Percentiles rank a stretch among this genome's conserved stretches.
Evolutionary conservation across 2,797 vertebrate genomes (phyloP).

Genomic region (Enteromius treurensis): DNA sequence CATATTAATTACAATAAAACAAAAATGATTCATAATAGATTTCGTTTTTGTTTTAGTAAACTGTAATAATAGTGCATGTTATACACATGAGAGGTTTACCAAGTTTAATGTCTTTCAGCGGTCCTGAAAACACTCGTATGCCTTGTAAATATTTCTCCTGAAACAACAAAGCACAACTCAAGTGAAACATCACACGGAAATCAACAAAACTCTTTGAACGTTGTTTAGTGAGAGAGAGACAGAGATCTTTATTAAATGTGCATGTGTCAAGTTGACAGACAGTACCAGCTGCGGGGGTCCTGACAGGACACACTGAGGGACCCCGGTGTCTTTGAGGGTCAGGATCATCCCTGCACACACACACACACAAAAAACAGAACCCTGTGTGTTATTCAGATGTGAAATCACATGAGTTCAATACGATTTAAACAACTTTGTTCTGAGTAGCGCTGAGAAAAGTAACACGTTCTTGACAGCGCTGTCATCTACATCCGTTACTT

Average conservation of each 20-base stretch:
- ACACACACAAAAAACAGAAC: neutral
- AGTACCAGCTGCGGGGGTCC: conserved; percentile 92
- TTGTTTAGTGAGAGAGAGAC: neutral
- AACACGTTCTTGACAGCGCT: neutral
- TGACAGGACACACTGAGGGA: conserved; percentile 87
- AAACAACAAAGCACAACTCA: neutral
- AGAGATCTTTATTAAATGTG: neutral
- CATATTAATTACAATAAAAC: neutral
- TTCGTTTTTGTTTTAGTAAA: neutral
- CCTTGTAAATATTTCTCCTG: conserved; percentile 87
- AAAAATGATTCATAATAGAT: neutral
- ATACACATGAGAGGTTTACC: conserved; percentile 69
- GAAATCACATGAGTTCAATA: too few species aligned
- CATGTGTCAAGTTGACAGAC: neutral
- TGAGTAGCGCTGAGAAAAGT: neutral
- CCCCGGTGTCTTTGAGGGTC: conserved; percentile 87
- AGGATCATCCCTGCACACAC: conserved; percentile 87
- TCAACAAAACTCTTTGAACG: neutral
- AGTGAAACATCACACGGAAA: neutral
- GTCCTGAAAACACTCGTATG: conserved; percentile 88
- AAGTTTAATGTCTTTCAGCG: conserved; percentile 86
- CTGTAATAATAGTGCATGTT: neutral
- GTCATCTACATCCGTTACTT: neutral
- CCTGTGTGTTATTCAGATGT: neutral
- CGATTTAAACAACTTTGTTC: too few species aligned